phyloP scores from a whole-genome alignment of 2,113 vertebrate species.

The Cyanoderma ruficeps region DNA sequence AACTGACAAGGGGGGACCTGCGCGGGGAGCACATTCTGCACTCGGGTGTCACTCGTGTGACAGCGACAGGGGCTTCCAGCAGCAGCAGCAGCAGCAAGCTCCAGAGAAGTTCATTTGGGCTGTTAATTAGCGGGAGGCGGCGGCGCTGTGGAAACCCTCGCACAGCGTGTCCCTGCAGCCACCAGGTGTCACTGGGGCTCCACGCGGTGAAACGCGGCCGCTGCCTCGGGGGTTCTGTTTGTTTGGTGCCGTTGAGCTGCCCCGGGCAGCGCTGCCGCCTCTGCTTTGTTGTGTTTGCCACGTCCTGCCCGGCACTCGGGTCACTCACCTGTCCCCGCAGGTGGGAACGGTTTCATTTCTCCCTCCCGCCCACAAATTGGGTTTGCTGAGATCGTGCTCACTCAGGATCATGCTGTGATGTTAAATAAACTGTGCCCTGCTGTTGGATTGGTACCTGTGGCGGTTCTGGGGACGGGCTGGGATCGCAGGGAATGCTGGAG shows the following conservation, averaged over 20 bases:
- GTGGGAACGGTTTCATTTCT: neutral
- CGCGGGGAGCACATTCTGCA: neutral
- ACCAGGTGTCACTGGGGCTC: constrained; percentile 40
- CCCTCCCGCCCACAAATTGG: neutral
- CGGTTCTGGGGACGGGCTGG: neutral
- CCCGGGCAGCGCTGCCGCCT: neutral
- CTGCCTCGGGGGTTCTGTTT: neutral
- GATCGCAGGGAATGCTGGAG: neutral
- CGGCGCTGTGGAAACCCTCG: neutral
- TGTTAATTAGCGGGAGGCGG: neutral
- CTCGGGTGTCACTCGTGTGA: neutral
- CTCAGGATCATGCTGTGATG: neutral
- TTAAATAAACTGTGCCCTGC: neutral
- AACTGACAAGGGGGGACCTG: neutral
- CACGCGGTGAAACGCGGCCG: neutral
- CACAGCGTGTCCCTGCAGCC: neutral
- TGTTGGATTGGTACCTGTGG: neutral
- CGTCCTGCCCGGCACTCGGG: neutral
- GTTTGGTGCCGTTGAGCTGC: neutral
- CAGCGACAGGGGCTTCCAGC: neutral
- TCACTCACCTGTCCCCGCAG: neutral
- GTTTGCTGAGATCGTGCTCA: neutral
- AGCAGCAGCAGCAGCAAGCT: neutral
- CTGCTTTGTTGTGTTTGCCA: neutral
- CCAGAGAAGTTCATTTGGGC: neutral